Percentiles rank a stretch among this genome's conserved stretches.
These are phyloP conservation scores for Clarias pachynema DNA, from an alignment of 2,797 vertebrate species.

Conservation along the genomic window DNA sequence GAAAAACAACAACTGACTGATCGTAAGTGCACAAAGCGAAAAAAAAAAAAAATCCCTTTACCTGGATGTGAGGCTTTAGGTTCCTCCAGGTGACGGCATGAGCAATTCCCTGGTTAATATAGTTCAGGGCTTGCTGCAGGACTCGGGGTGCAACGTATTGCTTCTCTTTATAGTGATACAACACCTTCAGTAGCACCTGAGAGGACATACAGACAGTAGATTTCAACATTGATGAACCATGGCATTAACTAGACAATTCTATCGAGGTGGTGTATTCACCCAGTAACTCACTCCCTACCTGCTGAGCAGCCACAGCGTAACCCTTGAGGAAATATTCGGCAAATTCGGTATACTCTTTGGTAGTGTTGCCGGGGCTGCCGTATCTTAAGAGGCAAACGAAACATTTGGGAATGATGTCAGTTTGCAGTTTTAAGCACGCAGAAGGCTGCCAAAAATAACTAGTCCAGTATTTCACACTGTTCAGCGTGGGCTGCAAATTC, in stretches of 20 bases:
- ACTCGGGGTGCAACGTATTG: conserved; percentile 97
- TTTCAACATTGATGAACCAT: background rate
- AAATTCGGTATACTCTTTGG: conserved; percentile 98
- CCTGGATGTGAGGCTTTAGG: conserved; percentile 97
- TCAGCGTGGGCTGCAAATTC: conserved; percentile 38
- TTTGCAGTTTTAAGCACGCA: conserved; percentile 29
- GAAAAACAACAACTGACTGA: background rate
- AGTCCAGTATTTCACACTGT: conserved; percentile 37
- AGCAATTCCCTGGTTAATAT: conserved; percentile 97
- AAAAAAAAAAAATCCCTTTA: conserved; percentile 60
- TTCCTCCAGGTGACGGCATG: conserved; percentile 99
- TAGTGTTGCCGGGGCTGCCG: conserved; percentile 97
- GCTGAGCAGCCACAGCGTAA: conserved; percentile 93
- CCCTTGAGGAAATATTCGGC: conserved; percentile 98
- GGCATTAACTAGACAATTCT: background rate
- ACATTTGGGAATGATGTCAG: conserved; percentile 21
- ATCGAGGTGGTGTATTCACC: background rate
- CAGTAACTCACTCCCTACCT: conserved; percentile 71
- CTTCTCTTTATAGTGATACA: conserved; percentile 97
- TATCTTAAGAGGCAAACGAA: conserved; percentile 77
- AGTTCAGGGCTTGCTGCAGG: conserved; percentile 97
- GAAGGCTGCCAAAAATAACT: conserved; percentile 45
- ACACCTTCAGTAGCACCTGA: conserved; percentile 95
- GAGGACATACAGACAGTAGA: conserved; percentile 34
- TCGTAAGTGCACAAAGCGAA: background rate